Evolutionary conservation across 2,113 vertebrate species (phyloP).

Genomic region (Athene cunicularia): DNA sequence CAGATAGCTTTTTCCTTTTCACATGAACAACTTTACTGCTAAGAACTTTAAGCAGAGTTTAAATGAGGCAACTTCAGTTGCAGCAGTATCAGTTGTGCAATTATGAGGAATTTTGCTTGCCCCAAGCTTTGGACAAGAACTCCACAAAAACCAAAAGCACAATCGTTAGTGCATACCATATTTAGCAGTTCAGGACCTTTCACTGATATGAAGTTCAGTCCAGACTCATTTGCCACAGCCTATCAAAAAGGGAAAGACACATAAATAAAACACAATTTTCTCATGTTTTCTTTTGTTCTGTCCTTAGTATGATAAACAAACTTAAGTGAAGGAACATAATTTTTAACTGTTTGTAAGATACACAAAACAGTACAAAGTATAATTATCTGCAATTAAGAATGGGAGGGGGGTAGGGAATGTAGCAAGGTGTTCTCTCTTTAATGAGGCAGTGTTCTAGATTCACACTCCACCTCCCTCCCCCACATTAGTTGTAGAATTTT

Average conservation of each 20-base stretch:
- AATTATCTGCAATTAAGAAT: neutral
- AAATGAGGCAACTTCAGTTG: neutral
- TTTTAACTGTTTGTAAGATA: neutral
- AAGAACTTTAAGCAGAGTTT: neutral
- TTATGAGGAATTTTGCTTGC: neutral
- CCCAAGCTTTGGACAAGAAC: neutral
- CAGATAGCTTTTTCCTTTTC: neutral
- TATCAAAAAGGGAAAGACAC: constrained; percentile 64
- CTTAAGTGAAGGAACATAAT: neutral
- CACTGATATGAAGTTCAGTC: constrained; percentile 97
- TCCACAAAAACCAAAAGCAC: neutral
- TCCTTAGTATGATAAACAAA: neutral
- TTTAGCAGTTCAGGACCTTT: constrained; percentile 96
- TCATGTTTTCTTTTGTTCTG: neutral
- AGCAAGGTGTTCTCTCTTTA: neutral
- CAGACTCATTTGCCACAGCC: constrained; percentile 97
- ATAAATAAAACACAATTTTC: neutral
- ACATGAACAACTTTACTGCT: neutral
- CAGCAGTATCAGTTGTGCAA: neutral
- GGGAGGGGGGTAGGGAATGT: neutral
- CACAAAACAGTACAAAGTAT: neutral
- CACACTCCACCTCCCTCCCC: neutral
- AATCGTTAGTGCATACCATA: constrained; percentile 84
- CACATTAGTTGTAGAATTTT: neutral
- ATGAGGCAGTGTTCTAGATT: neutral